These are phyloP conservation scores for Hipposideros larvatus DNA, from an alignment of 2,797 vertebrate genomes.

Conservation along the genomic window DNA sequence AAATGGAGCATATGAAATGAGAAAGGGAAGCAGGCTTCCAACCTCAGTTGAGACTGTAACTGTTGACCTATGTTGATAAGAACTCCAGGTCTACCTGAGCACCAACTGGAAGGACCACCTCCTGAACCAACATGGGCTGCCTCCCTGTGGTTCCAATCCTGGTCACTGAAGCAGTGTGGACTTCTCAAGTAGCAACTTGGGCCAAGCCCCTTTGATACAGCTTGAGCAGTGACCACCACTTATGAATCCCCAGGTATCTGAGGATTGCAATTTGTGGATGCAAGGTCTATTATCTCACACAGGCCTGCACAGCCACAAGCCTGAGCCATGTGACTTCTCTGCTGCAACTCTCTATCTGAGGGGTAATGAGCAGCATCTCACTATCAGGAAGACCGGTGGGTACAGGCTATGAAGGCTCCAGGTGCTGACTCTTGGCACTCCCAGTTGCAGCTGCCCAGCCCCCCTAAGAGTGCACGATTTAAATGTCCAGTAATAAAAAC, in stretches of 20 bases:
- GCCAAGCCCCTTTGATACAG: neutral
- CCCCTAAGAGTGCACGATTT: neutral
- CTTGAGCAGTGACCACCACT: neutral
- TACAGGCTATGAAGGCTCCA: neutral
- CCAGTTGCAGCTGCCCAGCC: neutral
- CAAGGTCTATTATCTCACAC: neutral
- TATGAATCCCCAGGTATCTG: neutral
- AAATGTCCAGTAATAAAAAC: neutral
- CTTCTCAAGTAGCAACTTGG: neutral
- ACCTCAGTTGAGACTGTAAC: neutral
- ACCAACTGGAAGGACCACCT: neutral
- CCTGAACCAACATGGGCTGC: neutral
- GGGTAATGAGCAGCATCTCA: neutral
- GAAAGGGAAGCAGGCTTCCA: neutral
- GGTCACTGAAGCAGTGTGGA: neutral
- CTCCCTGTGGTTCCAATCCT: neutral
- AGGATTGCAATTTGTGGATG: neutral
- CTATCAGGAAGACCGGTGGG: neutral
- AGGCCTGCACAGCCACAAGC: neutral
- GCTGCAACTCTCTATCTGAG: neutral
- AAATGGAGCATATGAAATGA: neutral
- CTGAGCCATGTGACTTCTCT: neutral
- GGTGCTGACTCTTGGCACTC: neutral
- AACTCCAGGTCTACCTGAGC: neutral
- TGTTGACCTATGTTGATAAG: neutral